phyloP scores from a whole-genome alignment of 2,797 vertebrate species.

The Sylvilagus floridanus region DNA sequence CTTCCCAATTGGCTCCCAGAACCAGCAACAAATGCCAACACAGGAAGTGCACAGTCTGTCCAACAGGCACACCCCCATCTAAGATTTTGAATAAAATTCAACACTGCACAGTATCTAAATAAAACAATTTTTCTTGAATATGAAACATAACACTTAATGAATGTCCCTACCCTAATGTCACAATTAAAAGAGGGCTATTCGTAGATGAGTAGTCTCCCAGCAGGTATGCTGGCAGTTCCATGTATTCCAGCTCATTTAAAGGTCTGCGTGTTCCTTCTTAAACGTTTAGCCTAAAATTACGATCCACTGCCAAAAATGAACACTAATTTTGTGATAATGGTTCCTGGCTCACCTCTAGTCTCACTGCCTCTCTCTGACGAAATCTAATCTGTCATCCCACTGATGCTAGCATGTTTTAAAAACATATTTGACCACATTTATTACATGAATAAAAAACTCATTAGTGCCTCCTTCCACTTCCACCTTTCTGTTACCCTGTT shows the following conservation, averaged over 20 bases:
- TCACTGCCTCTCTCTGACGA: not conserved
- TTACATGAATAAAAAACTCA: not conserved
- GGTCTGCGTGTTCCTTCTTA: not conserved
- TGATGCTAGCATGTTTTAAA: not conserved
- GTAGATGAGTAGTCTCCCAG: not conserved
- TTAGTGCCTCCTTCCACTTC: rapidly evolving
- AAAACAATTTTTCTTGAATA: not conserved
- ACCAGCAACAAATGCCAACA: not conserved
- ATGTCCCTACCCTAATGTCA: not conserved
- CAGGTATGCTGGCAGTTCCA: not conserved
- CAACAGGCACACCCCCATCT: not conserved
- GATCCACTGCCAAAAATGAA: not conserved
- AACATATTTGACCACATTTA: not conserved
- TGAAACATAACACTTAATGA: not conserved
- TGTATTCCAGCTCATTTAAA: not conserved
- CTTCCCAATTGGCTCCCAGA: not conserved
- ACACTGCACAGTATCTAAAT: not conserved
- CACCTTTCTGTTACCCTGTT: not conserved
- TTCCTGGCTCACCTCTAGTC: not conserved
- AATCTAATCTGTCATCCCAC: not conserved
- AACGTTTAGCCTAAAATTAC: slow-evolving; percentile 19
- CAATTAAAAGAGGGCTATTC: not conserved
- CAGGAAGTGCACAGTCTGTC: not conserved
- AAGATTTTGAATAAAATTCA: not conserved
- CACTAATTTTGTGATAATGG: not conserved